Conservation (phyloP, 2,113 vertebrate species). For the Scalopus aquaticus region DNA sequence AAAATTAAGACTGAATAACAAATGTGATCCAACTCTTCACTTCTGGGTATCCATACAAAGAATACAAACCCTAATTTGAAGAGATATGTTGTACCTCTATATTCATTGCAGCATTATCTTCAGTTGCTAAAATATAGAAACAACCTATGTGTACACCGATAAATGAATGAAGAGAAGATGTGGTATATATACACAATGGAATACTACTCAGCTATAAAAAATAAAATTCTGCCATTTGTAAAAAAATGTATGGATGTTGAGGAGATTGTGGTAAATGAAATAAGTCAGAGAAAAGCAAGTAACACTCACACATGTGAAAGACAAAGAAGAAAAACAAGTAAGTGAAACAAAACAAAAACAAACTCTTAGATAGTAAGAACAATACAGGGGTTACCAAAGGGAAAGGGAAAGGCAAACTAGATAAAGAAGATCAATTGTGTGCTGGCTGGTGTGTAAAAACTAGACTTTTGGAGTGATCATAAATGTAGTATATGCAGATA, state of each 20-base stretch:
- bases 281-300: not conserved
- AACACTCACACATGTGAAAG: not conserved
- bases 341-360: not conserved
- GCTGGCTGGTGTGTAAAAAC: not conserved
- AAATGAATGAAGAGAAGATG: too few relatives aligned
- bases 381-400: not conserved
- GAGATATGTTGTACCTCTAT: not conserved
- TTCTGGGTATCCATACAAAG: not conserved
- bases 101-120: too few relatives aligned
- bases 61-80: not conserved
- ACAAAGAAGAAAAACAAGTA: not conserved
- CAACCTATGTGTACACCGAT: too few relatives aligned
- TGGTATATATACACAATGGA: too few relatives aligned
- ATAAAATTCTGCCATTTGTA: too few relatives aligned
- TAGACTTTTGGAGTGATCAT: not conserved
- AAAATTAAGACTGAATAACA: not conserved
- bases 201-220: too few relatives aligned
- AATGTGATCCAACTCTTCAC: not conserved
- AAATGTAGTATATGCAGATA: not conserved
- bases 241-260: too few relatives aligned
- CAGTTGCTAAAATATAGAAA: too few relatives aligned
- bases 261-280: not conserved
- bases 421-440: not conserved
- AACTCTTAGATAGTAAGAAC: not conserved
- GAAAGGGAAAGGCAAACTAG: not conserved